Evolutionary conservation across 2,797 vertebrate genomes (phyloP).

Genomic region (Sternarchorhynchus goeldii): DNA sequence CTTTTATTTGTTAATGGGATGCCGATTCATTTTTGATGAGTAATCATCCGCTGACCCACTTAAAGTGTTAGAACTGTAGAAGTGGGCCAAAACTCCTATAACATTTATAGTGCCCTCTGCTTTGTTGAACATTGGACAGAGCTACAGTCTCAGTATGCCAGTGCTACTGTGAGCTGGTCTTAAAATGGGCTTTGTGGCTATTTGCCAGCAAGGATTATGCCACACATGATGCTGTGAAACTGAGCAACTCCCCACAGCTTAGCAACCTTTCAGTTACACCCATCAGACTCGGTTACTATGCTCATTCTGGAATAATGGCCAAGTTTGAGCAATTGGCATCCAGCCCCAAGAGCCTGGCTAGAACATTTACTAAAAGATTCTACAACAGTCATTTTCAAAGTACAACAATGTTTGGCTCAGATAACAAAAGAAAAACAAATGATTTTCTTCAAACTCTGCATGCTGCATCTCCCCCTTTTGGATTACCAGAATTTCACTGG

Average conservation of each 20-base stretch:
- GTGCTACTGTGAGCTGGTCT: conserved; percentile 7
- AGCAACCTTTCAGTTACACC: conserved; percentile 60
- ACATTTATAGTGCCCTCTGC: conserved; percentile 7
- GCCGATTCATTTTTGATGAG: conserved; percentile 51
- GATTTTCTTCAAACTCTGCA: neutral
- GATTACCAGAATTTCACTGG: no score
- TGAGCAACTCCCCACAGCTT: conserved; percentile 53
- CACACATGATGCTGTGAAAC: conserved; percentile 65
- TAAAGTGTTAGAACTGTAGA: conserved; percentile 26
- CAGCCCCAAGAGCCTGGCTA: neutral
- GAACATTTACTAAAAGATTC: neutral
- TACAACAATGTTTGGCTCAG: no score
- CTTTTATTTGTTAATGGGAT: conserved; percentile 47
- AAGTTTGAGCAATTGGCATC: neutral
- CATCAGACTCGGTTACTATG: conserved; percentile 54
- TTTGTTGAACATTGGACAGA: neutral
- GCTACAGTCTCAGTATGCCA: neutral
- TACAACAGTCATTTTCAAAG: no score
- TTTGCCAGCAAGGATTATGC: conserved; percentile 57
- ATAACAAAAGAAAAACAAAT: no score
- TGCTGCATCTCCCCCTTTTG: no score
- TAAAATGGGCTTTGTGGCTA: conserved; percentile 60
- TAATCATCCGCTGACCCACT: conserved; percentile 52
- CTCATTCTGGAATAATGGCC: conserved; percentile 5
- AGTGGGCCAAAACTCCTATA: conserved; percentile 1